Conservation (phyloP, 37 sponge, comb jelly and placozoan species). For the Sycon ciliatum region DNA sequence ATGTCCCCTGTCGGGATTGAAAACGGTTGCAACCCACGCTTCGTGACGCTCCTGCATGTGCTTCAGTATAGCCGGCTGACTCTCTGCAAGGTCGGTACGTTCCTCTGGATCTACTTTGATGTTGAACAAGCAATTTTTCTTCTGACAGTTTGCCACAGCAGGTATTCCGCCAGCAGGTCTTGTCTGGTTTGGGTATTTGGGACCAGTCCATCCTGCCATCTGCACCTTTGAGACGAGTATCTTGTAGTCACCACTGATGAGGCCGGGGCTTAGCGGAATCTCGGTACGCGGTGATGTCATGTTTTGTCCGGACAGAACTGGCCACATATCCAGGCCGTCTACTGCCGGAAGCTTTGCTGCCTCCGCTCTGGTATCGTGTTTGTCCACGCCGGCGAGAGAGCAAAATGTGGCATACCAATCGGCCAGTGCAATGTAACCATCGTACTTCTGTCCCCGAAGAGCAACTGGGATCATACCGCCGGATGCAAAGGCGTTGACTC, state of each 20-base stretch:
- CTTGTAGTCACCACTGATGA: constrained; percentile 36
- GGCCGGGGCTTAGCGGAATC: not conserved
- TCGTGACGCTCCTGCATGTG: constrained; percentile 13
- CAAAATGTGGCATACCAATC: constrained; percentile 27
- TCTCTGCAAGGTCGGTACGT: constrained; percentile 1
- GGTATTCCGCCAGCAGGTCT: constrained; percentile 19
- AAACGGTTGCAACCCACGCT: not conserved
- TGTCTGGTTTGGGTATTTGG: constrained; percentile 26
- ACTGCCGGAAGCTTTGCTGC: constrained; percentile 26
- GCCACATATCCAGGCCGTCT: constrained; percentile 30
- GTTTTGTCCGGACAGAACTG: not conserved
- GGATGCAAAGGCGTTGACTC: constrained; percentile 23
- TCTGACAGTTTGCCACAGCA: constrained; percentile 12
- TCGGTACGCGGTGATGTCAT: constrained; percentile 19
- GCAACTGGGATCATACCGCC: not conserved
- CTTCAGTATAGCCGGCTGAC: constrained; percentile 25
- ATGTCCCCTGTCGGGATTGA: constrained; percentile 27
- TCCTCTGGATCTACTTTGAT: constrained; percentile 34
- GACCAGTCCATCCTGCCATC: constrained; percentile 33
- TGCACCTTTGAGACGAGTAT: not conserved
- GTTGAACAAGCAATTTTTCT: constrained; percentile 24
- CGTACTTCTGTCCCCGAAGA: constrained; percentile 31
- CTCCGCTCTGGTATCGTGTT: constrained; percentile 6
- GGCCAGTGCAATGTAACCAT: constrained; percentile 18
- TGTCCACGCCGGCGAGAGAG: constrained; percentile 31